These are phyloP conservation scores for Polypterus senegalus DNA, from an alignment of 2,113 vertebrate species.

Conservation along the genomic window DNA sequence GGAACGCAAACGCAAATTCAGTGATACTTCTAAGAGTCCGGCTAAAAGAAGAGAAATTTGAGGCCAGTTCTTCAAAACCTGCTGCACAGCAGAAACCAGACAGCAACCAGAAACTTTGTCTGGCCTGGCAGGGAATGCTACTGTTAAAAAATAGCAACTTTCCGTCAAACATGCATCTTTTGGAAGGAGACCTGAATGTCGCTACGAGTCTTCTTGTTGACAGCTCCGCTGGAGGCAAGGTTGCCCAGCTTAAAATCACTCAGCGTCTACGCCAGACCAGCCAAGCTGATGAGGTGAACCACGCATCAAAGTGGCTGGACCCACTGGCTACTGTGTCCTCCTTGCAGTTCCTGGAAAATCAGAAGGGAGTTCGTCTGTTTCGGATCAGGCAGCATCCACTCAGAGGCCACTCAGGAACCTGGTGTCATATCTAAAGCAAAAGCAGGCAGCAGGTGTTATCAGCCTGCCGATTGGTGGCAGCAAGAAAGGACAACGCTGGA, in stretches of 20 bases:
- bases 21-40: constrained; percentile 58
- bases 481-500: constrained; percentile 94
- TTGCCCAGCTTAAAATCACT: constrained; percentile 93
- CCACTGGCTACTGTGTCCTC: constrained; percentile 83
- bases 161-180: constrained; percentile 92
- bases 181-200: constrained; percentile 81
- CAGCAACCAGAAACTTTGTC: constrained; percentile 59
- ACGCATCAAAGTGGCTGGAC: constrained; percentile 92
- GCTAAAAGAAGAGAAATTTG: constrained; percentile 64
- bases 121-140: constrained; percentile 96
- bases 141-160: constrained; percentile 97
- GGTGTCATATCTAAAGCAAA: constrained; percentile 98
- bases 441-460: constrained; percentile 98
- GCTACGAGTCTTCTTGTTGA: constrained; percentile 82
- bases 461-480: constrained; percentile 92
- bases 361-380: constrained; percentile 55
- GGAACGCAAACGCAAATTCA: constrained; percentile 70
- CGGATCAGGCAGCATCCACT: constrained; percentile 70
- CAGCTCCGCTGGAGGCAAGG: constrained; percentile 70
- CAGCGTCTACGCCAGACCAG: constrained; percentile 92
- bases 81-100: constrained; percentile 46
- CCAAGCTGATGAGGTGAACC: constrained; percentile 93
- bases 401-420: constrained; percentile 95
- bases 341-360: constrained; percentile 79
- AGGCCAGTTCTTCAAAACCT: constrained; percentile 46